phyloP scores from a whole-genome alignment of 64 coral and sea anemone species.

The Hydrozoanthus tunicans region DNA sequence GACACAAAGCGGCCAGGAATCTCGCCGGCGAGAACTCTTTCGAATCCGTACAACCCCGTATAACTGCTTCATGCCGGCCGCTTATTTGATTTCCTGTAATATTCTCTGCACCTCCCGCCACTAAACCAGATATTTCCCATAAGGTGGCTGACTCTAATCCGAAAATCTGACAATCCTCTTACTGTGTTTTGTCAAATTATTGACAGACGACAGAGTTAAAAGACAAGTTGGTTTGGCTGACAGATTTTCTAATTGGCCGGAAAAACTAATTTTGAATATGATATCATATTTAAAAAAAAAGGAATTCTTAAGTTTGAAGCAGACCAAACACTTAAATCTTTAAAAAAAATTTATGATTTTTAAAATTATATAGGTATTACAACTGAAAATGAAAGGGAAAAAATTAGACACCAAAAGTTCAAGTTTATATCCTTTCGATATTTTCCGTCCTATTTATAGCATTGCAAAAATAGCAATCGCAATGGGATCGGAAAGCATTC shows the following conservation, averaged over 20 bases:
- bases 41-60: no score
- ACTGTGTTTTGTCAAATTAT: constrained; percentile 44
- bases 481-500: no score
- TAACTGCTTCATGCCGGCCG: no score
- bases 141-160: constrained; percentile 19
- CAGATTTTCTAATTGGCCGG: constrained; percentile 40
- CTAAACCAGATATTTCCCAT: not conserved
- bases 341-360: not conserved
- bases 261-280: constrained; percentile 15
- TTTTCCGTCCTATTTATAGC: no score
- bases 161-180: constrained; percentile 66
- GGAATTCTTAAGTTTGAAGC: not conserved
- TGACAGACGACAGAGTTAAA: constrained; percentile 32
- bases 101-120: constrained; percentile 4
- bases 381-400: not conserved
- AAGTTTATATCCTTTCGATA: no score
- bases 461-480: no score
- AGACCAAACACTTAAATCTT: not conserved
- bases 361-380: not conserved
- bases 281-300: not conserved
- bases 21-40: no score
- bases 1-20: no score
- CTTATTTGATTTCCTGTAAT: not conserved
- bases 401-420: no score
- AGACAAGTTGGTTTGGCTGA: constrained; percentile 23